Evolutionary conservation across 2,113 vertebrate genomes (phyloP).

Genomic region (Anarhynchus alexandrinus): DNA sequence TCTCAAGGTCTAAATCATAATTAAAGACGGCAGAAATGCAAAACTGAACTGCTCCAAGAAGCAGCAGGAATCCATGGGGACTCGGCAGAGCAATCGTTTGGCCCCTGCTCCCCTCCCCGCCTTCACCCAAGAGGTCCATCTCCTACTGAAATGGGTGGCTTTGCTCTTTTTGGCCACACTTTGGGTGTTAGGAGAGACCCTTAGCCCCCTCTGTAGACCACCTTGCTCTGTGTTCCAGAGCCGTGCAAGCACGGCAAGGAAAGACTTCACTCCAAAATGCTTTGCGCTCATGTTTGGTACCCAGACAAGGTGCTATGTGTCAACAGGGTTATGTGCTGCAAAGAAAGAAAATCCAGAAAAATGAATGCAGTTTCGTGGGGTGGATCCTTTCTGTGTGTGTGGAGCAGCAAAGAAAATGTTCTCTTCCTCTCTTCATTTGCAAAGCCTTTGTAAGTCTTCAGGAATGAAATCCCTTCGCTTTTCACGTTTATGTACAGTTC

Average conservation of each 20-base stretch:
- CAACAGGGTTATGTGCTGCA: not conserved
- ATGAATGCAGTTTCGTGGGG: not conserved
- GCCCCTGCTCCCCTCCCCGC: not conserved
- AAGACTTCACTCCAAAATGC: not conserved
- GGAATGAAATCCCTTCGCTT: not conserved
- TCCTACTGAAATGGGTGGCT: not conserved
- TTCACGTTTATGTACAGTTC: constrained; percentile 27
- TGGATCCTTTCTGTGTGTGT: not conserved
- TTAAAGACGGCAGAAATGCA: not conserved
- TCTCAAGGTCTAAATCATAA: not conserved
- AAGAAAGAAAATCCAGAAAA: not conserved
- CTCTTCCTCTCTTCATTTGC: not conserved
- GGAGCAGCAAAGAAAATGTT: not conserved
- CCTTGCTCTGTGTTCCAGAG: not conserved
- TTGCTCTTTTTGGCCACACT: not conserved
- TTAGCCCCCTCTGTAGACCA: not conserved
- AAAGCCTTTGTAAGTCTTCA: not conserved
- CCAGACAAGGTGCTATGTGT: not conserved
- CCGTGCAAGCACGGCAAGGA: not conserved
- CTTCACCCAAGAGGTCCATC: not conserved
- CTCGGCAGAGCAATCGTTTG: not conserved
- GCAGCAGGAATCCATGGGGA: not conserved
- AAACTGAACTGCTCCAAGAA: not conserved
- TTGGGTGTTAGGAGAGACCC: not conserved
- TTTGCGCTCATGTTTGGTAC: not conserved